Evolutionary conservation across 2,888 invertebrate genomes (phyloP), one percentile per base, ranked within the genome.

Genomic region (Tenodera sinensis): DNA sequence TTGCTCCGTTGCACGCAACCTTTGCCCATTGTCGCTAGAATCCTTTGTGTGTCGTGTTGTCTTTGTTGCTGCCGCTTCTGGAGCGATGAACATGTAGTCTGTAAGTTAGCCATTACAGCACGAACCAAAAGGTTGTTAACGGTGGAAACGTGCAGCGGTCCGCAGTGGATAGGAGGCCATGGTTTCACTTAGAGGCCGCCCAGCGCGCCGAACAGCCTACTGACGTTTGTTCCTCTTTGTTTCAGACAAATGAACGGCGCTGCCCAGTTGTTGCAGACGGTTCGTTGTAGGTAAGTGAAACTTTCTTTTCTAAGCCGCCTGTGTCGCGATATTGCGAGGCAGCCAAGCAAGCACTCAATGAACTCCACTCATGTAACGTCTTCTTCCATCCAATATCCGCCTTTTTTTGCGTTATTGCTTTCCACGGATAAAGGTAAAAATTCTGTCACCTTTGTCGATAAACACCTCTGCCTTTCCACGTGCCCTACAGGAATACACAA

Each of bases 231-330:
- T 2, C 42, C 12, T 42, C 12, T 2, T 42, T 90, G 90, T 91
- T 91, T 34, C 90, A 92, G 91, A 85, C 85, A 88, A 2, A 91
- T 92, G 88, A 92, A 92, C 90, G 91, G 91, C 4, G 91, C 91
- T 84, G 91, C 91, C 9, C 91, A 91, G 84, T 88, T 92, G 15
- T 81, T 92, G 7, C 91, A 91, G 85, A 92, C 92, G 2, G 84
- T 89, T 28, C 91, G 90, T 42, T 91, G 92, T 89, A 91, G 89
- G 89, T 89, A 28, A 86, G 86, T n/a, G 25, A 14, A 3, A 28
- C 89, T 91, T 91, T 89, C 90, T 27, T 34, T 14, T 84, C 7
- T 71, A 2, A 71, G 54, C 54, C 20, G 54, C 0, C 54, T 25
- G 54, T 71, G 54, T 20, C 54, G 54, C 54, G 54, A 71, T 71